These are phyloP conservation scores for Crotophaga sulcirostris DNA, from an alignment of 2,113 vertebrate species.

Conservation along the genomic window DNA sequence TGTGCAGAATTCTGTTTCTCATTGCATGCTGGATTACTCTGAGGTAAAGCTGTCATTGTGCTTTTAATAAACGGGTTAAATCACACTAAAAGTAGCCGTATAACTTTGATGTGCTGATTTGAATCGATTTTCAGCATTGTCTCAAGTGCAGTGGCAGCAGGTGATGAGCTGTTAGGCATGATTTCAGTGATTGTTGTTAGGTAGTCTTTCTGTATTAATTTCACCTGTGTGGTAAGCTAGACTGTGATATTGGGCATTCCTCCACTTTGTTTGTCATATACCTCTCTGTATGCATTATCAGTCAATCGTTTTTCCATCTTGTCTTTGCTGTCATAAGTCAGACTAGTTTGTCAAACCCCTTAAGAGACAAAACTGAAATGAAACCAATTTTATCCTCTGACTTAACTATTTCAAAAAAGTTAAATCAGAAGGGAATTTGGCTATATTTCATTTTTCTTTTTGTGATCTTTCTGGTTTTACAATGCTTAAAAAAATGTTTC, in stretches of 20 bases:
- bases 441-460: neutral
- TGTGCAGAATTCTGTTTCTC: neutral
- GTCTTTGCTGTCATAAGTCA: neutral
- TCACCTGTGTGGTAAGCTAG: neutral
- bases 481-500: neutral
- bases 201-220: neutral
- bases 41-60: neutral
- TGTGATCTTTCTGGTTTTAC: neutral
- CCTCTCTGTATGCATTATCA: neutral
- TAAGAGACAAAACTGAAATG: neutral
- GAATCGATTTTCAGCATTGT: neutral
- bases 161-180: neutral
- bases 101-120: neutral
- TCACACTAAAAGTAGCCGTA: neutral
- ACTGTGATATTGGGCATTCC: neutral
- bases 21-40: neutral
- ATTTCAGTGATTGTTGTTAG: neutral
- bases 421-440: neutral
- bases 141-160: neutral
- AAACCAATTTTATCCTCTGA: neutral
- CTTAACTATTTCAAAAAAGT: neutral
- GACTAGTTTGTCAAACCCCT: neutral
- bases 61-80: neutral
- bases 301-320: neutral
- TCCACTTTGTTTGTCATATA: neutral